Conservation (phyloP, 2,888 invertebrate genomes). For the Beris chalybata region DNA sequence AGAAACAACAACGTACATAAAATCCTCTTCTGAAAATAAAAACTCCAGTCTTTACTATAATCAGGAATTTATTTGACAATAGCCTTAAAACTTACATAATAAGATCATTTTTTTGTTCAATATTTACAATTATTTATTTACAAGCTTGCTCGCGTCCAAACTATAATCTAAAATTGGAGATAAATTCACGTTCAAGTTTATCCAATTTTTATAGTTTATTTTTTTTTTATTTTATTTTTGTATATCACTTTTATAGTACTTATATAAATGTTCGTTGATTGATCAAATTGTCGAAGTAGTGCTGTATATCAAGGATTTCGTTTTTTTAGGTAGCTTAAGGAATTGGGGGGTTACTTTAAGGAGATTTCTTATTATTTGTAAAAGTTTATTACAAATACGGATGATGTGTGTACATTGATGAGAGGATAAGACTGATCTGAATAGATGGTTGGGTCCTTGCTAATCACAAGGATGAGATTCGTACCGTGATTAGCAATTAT, state of each 20-base stretch:
- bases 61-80: constrained; percentile 37
- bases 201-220: constrained; percentile 7
- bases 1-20: too few species aligned
- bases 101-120: constrained; percentile 34
- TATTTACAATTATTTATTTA: constrained; percentile 39
- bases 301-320: too few species aligned
- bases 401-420: too few species aligned
- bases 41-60: neutral
- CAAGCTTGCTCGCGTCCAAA: constrained; percentile 13
- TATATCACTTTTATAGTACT: constrained; percentile 27
- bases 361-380: too few species aligned
- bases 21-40: neutral
- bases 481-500: neutral
- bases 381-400: too few species aligned
- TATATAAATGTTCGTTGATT: constrained; percentile 27
- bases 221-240: constrained; percentile 5
- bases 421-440: too few species aligned
- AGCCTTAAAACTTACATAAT: constrained; percentile 40
- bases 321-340: too few species aligned
- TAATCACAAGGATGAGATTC: too few species aligned
- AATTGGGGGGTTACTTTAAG: too few species aligned
- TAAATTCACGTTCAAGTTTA: constrained; percentile 6
- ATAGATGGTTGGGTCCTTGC: too few species aligned
- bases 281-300: constrained; percentile 26
- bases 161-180: neutral